phyloP scores from a whole-genome alignment of 2,113 vertebrate species.

The Spermophilus dauricus region DNA sequence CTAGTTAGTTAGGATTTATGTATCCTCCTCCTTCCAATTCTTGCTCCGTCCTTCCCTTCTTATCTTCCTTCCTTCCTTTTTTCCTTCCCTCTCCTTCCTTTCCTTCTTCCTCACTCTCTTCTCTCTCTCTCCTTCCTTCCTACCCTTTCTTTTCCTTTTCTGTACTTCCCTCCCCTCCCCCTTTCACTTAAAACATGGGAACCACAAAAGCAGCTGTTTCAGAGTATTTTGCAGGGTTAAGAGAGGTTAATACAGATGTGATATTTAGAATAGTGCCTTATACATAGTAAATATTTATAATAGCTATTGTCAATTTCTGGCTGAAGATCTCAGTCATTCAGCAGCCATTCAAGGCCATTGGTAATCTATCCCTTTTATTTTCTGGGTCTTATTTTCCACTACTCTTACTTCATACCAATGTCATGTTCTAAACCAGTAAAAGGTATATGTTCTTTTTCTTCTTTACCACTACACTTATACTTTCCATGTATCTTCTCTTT shows the following conservation, averaged over 20 bases:
- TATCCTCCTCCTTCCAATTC: not conserved
- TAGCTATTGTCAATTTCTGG: not conserved
- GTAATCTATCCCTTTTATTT: not conserved
- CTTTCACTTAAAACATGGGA: not conserved
- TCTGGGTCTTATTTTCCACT: not conserved
- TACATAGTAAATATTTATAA: not conserved
- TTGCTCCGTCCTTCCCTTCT: accelerated
- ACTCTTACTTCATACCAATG: not conserved
- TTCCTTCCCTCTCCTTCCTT: too few species aligned
- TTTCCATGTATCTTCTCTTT: not conserved
- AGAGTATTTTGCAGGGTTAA: not conserved
- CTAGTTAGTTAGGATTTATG: not conserved
- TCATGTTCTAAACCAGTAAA: not conserved
- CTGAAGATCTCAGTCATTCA: not conserved
- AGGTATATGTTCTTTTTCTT: not conserved
- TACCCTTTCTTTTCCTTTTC: not conserved
- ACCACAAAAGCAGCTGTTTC: not conserved
- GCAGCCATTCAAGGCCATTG: not conserved
- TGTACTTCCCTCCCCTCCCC: accelerated
- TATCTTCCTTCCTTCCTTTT: not conserved
- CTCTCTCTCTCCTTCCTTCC: too few species aligned
- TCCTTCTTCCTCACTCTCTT: too few species aligned
- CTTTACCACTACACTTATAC: not conserved
- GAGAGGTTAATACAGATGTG: not conserved
- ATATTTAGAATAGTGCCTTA: not conserved